phyloP scores from a whole-genome alignment of 1,140 invertebrate genomes.

The Heliothis subflexa region DNA sequence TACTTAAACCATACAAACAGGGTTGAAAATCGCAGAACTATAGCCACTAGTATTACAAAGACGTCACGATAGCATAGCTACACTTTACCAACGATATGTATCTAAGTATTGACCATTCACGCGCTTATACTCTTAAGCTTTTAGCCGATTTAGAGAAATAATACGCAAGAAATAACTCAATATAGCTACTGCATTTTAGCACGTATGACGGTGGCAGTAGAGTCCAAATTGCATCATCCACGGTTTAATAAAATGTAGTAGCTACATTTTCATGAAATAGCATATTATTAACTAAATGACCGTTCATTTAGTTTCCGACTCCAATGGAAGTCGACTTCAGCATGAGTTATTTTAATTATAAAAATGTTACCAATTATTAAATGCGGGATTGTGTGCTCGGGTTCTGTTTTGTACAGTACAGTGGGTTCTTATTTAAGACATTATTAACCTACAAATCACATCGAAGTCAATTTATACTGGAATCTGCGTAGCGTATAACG shows the following conservation, averaged over 20 bases:
- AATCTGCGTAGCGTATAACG: constrained; percentile 37
- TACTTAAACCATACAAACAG: neutral
- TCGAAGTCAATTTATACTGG: constrained; percentile 41
- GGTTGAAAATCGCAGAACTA: constrained; percentile 36
- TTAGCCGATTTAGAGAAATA: constrained; percentile 29
- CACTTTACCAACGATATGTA: constrained; percentile 60
- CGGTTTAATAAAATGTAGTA: neutral
- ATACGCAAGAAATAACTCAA: neutral
- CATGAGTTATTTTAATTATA: constrained; percentile 8
- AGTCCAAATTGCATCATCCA: neutral
- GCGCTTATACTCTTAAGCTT: constrained; percentile 35
- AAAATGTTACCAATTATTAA: constrained; percentile 28
- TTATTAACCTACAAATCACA: constrained; percentile 41
- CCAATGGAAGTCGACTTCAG: constrained; percentile 28
- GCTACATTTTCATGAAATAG: constrained; percentile 6
- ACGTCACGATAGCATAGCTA: constrained; percentile 45
- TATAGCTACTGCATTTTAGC: constrained; percentile 6
- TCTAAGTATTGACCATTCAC: constrained; percentile 56
- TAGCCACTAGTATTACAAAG: neutral
- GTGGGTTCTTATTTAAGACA: constrained; percentile 36
- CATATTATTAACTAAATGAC: constrained; percentile 17
- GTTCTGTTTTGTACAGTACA: constrained; percentile 40
- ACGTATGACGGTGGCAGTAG: neutral
- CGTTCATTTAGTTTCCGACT: constrained; percentile 5
- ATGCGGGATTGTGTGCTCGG: constrained; percentile 38